Evolutionary conservation across 2,797 vertebrate species (phyloP), one percentile per base, ranked within the genome.

Genomic region (Hippopotamyrus pictus): DNA sequence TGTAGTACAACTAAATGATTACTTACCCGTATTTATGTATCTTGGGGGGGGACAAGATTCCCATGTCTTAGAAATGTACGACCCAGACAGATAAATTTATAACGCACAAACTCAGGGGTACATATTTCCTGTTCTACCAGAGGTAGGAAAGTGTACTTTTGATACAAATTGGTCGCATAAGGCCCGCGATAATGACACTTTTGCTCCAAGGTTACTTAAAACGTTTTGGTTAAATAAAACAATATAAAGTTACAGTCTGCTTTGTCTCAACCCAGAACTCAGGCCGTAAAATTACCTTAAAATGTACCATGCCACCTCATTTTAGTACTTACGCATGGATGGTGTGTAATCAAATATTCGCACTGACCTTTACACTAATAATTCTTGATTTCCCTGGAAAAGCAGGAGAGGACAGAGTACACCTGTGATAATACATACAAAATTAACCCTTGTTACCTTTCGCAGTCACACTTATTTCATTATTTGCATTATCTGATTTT

Each of bases 391-490:
- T 59, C 51, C 44, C 8, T 51, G 59, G 25, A 50, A 57, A 89
- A 82, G 41, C 86, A 88, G 54, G 3, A 48, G 86, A 17, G 50
- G 25, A 83, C 48, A 37, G 79, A 73, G 22, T 51, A 50, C 86
- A 89, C 86, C 69, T 88, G 85, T 65, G 41, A 87, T 87, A 87
- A 89, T 57, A 87, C 86, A 89, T 48, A 89, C 89, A 87, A 87
- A 48, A 89, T 89, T 87, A 89, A 87, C 84, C 89, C 84, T 48
- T 87, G 84, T 79, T 86, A 76, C 84, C 48, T 54, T 89, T 44
- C 46, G n/a, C 85, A 79, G 85, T 89, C 89, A 73, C 89, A 87
- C 89, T 76, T 50, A 79, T 87, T n/a, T 33, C 65, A 89, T 89
- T 87, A 87, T 89, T 62, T 76, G 59, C 65, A 89, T 89, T 79